Base-by-base conservation (phyloP, 1,140 invertebrate species). In the Aphidius gifuensis region DNA sequence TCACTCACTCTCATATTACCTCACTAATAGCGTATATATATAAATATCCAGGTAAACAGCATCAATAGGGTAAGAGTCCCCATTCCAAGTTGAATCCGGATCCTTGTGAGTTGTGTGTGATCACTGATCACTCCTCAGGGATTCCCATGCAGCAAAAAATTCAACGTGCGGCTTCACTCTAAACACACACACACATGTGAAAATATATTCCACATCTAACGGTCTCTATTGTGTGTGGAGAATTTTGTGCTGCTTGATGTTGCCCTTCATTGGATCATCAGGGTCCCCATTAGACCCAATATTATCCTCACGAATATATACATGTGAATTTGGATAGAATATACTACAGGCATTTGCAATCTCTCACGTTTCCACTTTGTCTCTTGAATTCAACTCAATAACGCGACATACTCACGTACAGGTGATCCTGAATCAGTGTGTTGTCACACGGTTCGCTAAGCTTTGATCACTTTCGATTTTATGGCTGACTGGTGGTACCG, bases 151-250 rank as follows among this genome's bases (percentile, higher is more conserved):
- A 60, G 21, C 48, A 16, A 58, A 32, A 32, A 32, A 32, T 32
- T 32, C 4, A 32, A 32, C 23, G 23, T 32, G 23, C 1, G 4
- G 23, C 2, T 32, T 32, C 1, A 32, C 2, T 32, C 4, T 32
- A 1, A 1, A 32, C 4, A 32, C 4, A 32, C 4, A 32, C 23
- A 32, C 23, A 32, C 2, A 32, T 32, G 4, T 32, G 1, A 3
- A 32, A 32, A 32, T 32, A 45, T 59, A 59, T 21, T 45, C 40
- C 55, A 38, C 55, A 58, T 58, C 62, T 66, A 64, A 66, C 65
- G 62, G 65, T 66, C 62, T 54, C 62, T 59, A 66, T 66, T 66
- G 62, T 66, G 44, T 51, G 55, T 2, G 11, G n/a, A n/a, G 40
- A 38, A 59, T 39, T 32, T 32, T 40, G n/a, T 46, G 32, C 39